phyloP scores from a whole-genome alignment of 53 echinoderm and acorn worm species.

The Paracentrotus lividus region DNA sequence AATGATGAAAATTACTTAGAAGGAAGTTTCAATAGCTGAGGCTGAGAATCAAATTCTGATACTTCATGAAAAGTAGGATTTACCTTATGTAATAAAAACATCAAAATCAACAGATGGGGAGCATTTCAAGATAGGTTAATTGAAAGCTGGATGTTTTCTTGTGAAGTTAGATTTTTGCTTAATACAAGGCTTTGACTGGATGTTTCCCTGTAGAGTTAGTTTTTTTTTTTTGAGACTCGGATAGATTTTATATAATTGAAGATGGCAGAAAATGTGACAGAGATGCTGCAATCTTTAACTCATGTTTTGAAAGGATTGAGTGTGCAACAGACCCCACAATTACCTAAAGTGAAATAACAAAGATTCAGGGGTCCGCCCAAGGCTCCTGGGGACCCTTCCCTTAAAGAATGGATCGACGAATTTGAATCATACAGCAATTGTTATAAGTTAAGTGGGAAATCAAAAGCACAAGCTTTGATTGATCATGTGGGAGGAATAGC shows the following conservation, averaged over 20 bases:
- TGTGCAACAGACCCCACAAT: neutral
- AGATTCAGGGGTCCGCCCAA: neutral
- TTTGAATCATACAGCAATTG: neutral
- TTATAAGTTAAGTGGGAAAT: neutral
- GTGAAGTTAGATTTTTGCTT: neutral
- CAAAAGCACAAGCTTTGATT: neutral
- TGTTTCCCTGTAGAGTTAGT: neutral
- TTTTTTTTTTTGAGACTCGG: neutral
- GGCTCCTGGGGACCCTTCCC: neutral
- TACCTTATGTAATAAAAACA: neutral
- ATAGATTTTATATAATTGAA: neutral
- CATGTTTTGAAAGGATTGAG: neutral
- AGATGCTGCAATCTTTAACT: neutral
- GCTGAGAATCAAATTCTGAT: neutral
- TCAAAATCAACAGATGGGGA: neutral
- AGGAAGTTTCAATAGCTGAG: neutral
- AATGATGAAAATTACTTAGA: neutral
- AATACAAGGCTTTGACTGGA: neutral
- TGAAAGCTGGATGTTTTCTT: neutral
- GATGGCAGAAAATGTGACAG: neutral
- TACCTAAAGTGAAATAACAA: neutral
- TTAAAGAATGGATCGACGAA: neutral
- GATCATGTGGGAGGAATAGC: slow-evolving; percentile 9
- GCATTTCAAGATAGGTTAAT: neutral
- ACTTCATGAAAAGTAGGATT: neutral